Evolutionary conservation across 2,113 vertebrate genomes (phyloP).

Genomic region (Aptenodytes patagonicus): DNA sequence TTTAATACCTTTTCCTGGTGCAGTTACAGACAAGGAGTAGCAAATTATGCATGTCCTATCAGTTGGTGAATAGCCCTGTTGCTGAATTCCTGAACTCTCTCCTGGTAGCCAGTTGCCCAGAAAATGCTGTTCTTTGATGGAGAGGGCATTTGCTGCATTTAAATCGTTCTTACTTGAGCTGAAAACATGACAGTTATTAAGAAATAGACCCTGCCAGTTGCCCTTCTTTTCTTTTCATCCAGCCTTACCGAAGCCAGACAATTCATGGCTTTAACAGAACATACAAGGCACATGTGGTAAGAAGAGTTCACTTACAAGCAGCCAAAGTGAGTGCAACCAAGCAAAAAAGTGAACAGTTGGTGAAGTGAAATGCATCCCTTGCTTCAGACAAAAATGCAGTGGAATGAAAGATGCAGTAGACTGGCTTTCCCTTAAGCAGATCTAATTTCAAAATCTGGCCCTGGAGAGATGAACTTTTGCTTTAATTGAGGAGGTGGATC

Average conservation of each 20-base stretch:
- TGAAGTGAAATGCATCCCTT: constrained; percentile 60
- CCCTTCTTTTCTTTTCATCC: constrained; percentile 11
- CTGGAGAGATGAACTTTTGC: constrained; percentile 44
- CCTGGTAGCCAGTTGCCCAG: background rate
- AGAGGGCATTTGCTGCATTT: background rate
- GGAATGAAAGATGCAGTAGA: constrained; percentile 58
- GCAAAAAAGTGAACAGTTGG: constrained; percentile 65
- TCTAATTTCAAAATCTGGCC: constrained; percentile 49
- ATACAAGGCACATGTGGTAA: constrained; percentile 29
- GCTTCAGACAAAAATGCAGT: constrained; percentile 30
- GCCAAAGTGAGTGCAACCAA: constrained; percentile 61
- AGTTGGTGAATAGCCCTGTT: background rate
- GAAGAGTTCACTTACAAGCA: constrained; percentile 44
- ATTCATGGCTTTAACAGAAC: constrained; percentile 32
- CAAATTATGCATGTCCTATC: constrained; percentile 44
- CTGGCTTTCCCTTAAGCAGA: constrained; percentile 57
- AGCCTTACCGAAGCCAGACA: background rate
- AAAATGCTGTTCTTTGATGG: background rate
- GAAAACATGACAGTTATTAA: constrained; percentile 35
- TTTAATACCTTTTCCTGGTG: constrained; percentile 22
- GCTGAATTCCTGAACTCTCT: constrained; percentile 6
- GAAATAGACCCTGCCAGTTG: background rate
- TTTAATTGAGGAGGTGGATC: constrained; percentile 63
- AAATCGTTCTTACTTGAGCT: background rate
- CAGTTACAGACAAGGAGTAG: constrained; percentile 44